Evolutionary conservation across 2,888 invertebrate species (phyloP).

Genomic region (Icerya purchasi): DNA sequence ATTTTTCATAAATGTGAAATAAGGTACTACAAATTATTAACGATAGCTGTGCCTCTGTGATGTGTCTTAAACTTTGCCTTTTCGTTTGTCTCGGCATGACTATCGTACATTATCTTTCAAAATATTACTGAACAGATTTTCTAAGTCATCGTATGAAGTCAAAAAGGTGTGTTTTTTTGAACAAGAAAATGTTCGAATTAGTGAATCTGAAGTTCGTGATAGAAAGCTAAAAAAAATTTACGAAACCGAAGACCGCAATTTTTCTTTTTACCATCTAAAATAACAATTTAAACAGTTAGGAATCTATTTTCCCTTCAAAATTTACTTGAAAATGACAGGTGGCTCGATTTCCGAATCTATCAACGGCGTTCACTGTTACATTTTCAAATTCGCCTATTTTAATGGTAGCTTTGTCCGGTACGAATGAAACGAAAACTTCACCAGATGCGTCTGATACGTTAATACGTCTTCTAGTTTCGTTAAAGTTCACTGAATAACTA

Average conservation of each 20-base stretch:
- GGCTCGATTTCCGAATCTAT: constrained; percentile 69
- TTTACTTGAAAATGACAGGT: constrained; percentile 77
- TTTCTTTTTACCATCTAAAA: not conserved
- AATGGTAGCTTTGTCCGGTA: constrained; percentile 64
- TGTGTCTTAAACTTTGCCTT: too few species aligned
- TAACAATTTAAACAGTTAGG: not conserved
- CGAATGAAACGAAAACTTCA: constrained; percentile 58
- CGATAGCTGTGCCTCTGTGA: too few species aligned
- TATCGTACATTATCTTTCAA: too few species aligned
- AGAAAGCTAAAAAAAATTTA: too few species aligned
- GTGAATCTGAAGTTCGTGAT: not conserved
- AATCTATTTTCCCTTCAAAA: too few species aligned
- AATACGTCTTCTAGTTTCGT: constrained; percentile 63
- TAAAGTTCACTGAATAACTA: constrained; percentile 74
- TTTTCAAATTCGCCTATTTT: constrained; percentile 74
- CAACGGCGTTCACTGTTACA: constrained; percentile 71
- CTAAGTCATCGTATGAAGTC: too few species aligned
- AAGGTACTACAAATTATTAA: too few species aligned
- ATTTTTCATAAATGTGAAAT: too few species aligned
- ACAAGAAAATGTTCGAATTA: too few species aligned
- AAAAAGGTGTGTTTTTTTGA: too few species aligned
- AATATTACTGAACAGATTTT: too few species aligned
- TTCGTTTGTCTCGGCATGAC: too few species aligned
- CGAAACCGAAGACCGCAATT: not conserved
- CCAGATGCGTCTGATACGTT: constrained; percentile 75